phyloP scores from a whole-genome alignment of 2,797 vertebrate species.

The Myotis planiceps region DNA sequence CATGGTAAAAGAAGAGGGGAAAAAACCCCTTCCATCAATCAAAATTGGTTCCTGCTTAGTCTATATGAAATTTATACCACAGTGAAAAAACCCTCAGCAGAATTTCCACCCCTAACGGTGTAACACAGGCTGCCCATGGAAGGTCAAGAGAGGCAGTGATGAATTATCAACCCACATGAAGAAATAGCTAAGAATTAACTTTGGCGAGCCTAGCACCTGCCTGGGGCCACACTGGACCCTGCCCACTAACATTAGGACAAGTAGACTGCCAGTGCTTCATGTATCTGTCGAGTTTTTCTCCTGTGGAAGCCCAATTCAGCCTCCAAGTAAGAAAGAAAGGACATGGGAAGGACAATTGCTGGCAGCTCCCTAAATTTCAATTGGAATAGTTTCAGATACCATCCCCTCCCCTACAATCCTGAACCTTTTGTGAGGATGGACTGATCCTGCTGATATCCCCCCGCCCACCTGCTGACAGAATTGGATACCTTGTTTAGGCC shows the following conservation, averaged over 20 bases:
- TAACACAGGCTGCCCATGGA: not conserved
- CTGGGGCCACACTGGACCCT: not conserved
- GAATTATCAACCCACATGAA: not conserved
- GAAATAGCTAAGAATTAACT: not conserved
- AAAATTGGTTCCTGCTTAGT: not conserved
- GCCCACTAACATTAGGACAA: not conserved
- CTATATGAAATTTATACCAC: not conserved
- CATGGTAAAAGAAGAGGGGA: not conserved
- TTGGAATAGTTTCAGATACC: not conserved
- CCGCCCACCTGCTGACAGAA: not conserved
- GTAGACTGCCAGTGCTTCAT: not conserved
- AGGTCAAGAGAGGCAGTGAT: not conserved
- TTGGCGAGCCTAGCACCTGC: not conserved
- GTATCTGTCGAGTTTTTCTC: not conserved
- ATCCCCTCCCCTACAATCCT: not conserved
- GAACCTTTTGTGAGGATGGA: not conserved
- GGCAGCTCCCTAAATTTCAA: not conserved
- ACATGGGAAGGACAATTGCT: not conserved
- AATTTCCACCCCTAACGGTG: not conserved
- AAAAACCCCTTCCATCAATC: not conserved
- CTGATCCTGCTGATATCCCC: not conserved
- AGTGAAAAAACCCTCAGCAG: not conserved
- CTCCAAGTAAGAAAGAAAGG: not conserved
- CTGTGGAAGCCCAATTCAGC: not conserved
- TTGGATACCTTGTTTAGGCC: not conserved